A percentile compares a stretch with the other conserved stretches of the same genome.
Evolutionary conservation across 2,113 vertebrate genomes (phyloP).

Genomic region (Narcine bancroftii): DNA sequence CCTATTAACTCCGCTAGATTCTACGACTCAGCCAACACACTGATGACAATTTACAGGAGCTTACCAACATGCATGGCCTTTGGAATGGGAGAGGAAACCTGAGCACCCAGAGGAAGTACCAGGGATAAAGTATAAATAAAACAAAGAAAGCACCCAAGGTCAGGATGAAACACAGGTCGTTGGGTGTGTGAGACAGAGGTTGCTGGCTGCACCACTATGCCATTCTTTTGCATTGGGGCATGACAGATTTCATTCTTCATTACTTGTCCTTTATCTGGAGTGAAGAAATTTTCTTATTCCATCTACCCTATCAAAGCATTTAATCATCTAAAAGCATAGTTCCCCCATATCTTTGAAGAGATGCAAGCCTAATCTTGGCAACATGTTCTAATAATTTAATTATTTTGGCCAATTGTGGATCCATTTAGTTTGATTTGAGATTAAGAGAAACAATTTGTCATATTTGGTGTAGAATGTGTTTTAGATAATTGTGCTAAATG

Average conservation of each 20-base stretch:
- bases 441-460: not conserved
- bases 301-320: not conserved
- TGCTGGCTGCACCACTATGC: too few relatives aligned
- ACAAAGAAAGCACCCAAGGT: too few relatives aligned
- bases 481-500: not conserved
- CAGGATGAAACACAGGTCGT: too few relatives aligned
- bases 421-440: not conserved
- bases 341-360: not conserved
- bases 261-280: not conserved
- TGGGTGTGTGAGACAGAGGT: too few relatives aligned
- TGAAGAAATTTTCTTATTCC: not conserved
- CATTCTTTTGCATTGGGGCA: not conserved
- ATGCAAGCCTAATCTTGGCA: not conserved
- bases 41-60: too few relatives aligned
- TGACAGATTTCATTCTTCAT: not conserved
- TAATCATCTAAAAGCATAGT: not conserved
- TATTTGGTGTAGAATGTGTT: not conserved
- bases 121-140: too few relatives aligned
- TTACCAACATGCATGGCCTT: too few relatives aligned
- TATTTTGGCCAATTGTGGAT: not conserved
- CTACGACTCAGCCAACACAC: too few relatives aligned
- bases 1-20: too few relatives aligned
- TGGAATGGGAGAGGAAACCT: too few relatives aligned
- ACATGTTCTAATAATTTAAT: not conserved
- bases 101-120: too few relatives aligned